Percentiles rank a stretch among this genome's conserved stretches.
Conservation (phyloP, 1,140 invertebrate genomes). For the Portunus trituberculatus region DNA sequence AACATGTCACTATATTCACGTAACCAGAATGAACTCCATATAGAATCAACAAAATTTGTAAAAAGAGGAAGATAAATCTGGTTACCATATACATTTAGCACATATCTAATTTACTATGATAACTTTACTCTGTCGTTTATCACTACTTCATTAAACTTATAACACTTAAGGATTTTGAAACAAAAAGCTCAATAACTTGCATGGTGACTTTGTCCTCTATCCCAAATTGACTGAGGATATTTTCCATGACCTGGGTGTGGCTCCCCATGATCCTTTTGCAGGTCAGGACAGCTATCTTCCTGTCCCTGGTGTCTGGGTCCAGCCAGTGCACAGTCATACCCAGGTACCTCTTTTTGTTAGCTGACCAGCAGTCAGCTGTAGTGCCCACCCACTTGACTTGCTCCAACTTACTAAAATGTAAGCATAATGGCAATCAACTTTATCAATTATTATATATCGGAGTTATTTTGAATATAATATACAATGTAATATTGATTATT, state of each 20-base stretch:
- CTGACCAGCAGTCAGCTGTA: constrained; percentile 54
- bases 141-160: too few relatives aligned
- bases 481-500: neutral
- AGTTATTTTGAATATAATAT: neutral
- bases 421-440: neutral
- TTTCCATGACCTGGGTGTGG: constrained; percentile 43
- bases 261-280: constrained; percentile 21
- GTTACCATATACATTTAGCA: too few relatives aligned
- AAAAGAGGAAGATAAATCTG: too few relatives aligned
- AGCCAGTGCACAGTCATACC: constrained; percentile 57
- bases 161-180: too few relatives aligned
- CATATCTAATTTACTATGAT: too few relatives aligned
- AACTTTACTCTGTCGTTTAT: too few relatives aligned
- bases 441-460: neutral
- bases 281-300: constrained; percentile 34
- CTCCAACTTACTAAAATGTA: neutral
- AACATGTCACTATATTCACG: too few relatives aligned
- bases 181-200: too few relatives aligned
- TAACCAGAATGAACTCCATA: too few relatives aligned
- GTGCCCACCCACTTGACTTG: neutral
- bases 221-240: neutral
- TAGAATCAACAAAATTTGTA: too few relatives aligned
- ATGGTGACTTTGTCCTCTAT: constrained; percentile 23
- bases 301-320: constrained; percentile 49
- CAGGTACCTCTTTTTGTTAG: constrained; percentile 52